Conservation (phyloP, 2,797 vertebrate species). For the Anomalospiza imberbis region DNA sequence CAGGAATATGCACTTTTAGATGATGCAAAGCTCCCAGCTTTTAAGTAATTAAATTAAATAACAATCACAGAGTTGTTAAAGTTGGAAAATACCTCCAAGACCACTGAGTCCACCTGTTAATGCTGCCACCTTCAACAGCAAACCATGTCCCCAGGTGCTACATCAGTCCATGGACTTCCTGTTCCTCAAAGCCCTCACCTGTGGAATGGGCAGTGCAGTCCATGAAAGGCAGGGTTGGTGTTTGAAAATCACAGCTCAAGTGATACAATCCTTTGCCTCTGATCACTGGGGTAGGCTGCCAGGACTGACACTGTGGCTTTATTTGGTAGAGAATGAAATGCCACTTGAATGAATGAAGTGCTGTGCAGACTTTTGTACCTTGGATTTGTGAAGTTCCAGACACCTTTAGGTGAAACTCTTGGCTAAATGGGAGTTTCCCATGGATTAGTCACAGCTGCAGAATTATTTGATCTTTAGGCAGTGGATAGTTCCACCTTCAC, state of each 20-base stretch:
- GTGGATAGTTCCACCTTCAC: background rate
- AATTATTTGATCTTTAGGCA: background rate
- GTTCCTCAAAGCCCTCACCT: background rate
- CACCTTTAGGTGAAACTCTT: background rate
- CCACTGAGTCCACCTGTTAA: background rate
- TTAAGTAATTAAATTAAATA: background rate
- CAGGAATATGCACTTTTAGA: background rate
- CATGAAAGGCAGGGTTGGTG: background rate
- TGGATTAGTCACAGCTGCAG: background rate
- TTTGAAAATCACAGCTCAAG: background rate
- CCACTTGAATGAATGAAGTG: background rate
- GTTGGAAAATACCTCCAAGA: background rate
- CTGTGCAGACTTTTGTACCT: background rate
- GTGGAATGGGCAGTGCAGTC: background rate
- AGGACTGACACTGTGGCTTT: background rate
- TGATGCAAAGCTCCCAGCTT: background rate
- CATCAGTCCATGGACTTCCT: background rate
- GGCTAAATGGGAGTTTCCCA: background rate
- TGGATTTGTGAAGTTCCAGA: background rate
- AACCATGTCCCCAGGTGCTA: background rate
- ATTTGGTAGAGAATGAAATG: background rate
- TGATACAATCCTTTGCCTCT: background rate
- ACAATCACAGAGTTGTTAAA: background rate
- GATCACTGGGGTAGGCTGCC: background rate
- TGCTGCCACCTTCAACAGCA: background rate